A percentile compares a stretch with the other conserved stretches of the same genome.
Conservation (phyloP, 2,888 invertebrate genomes). For the Nymphalis c-album region DNA sequence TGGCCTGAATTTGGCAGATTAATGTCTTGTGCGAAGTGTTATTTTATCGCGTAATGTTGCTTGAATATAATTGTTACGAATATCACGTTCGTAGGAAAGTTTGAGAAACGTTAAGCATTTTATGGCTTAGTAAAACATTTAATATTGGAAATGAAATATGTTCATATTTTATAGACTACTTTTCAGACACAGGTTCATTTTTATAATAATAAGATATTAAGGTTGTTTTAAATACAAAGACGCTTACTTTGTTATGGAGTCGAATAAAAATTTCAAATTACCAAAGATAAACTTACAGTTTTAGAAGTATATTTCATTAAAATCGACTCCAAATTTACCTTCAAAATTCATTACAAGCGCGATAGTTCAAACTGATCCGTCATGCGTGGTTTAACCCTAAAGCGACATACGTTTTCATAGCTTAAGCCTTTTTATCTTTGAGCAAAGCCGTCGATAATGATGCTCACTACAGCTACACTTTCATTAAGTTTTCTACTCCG, state of each 20-base stretch:
- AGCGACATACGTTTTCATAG: conserved; percentile 67
- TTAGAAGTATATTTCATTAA: conserved; percentile 12
- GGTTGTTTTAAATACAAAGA: too few species aligned
- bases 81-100: conserved; percentile 3
- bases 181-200: background rate
- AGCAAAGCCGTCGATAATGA: conserved; percentile 74
- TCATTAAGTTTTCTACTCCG: conserved; percentile 72
- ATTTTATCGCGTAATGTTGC: conserved; percentile 34
- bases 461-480: conserved; percentile 64
- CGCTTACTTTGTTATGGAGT: too few species aligned
- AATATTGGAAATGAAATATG: background rate
- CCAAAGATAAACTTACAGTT: conserved; percentile 1
- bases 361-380: conserved; percentile 41
- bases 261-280: too few species aligned
- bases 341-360: conserved; percentile 28
- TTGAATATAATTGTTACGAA: conserved; percentile 20
- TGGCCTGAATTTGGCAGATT: conserved; percentile 43
- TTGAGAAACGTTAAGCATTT: conserved; percentile 9
- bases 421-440: conserved; percentile 67
- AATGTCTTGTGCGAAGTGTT: conserved; percentile 36
- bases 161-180: background rate
- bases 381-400: conserved; percentile 53
- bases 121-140: conserved; percentile 3
- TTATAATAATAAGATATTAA: background rate
- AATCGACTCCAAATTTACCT: conserved; percentile 26